A percentile compares a stretch with the other conserved stretches of the same genome.
phyloP scores from a whole-genome alignment of 2,888 invertebrate species.

The Ornithoptera alexandrae region DNA sequence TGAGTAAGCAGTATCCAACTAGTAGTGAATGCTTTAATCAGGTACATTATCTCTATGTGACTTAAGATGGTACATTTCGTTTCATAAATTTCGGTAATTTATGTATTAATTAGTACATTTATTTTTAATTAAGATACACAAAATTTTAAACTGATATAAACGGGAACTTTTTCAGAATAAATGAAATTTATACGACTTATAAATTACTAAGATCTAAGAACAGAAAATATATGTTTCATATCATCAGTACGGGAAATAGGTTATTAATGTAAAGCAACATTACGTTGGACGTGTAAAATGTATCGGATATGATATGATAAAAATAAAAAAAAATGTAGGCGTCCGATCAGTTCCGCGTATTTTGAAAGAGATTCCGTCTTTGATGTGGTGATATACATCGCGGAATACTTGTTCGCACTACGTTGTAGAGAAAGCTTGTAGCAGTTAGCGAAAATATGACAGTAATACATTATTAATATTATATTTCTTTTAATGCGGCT shows the following conservation, averaged over 20 bases:
- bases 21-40: no score
- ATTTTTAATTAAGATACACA: background rate
- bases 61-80: no score
- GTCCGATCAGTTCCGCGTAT: constrained; percentile 28
- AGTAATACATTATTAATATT: constrained; percentile 12
- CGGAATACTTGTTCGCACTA: constrained; percentile 25
- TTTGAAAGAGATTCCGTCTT: constrained; percentile 24
- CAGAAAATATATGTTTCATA: background rate
- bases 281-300: constrained; percentile 16
- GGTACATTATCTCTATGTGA: no score
- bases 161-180: background rate
- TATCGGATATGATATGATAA: constrained; percentile 20
- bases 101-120: no score
- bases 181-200: background rate
- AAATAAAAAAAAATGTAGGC: constrained; percentile 26
- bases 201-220: background rate
- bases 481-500: constrained; percentile 8
- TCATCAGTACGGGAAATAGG: constrained; percentile 1
- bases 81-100: no score
- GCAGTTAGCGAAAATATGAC: constrained; percentile 5
- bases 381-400: constrained; percentile 29
- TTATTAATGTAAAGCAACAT: constrained; percentile 2
- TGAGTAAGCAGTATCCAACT: no score
- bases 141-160: background rate
- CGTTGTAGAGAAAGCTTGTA: constrained; percentile 11